phyloP scores from a whole-genome alignment of 2,888 invertebrate species.

The Trichogramma dendrolimi region DNA sequence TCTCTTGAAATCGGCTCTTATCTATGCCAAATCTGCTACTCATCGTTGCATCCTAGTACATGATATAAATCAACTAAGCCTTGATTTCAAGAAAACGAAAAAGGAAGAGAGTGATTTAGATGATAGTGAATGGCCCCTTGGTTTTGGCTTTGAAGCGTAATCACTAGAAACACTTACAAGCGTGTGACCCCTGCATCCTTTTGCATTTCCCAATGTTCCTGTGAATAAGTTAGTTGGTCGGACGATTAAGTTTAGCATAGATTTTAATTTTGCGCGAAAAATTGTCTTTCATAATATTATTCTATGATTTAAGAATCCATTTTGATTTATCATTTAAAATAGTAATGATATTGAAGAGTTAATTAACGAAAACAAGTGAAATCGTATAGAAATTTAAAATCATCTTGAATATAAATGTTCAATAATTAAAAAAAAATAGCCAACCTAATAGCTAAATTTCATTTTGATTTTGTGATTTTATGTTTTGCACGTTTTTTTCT shows the following conservation, averaged over 20 bases:
- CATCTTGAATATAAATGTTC: too few relatives aligned
- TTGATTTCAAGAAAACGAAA: not conserved
- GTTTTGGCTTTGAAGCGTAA: slow-evolving; percentile 19
- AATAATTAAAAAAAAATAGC: too few relatives aligned
- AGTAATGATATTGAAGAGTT: too few relatives aligned
- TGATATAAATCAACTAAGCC: not conserved
- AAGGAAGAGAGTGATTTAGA: not conserved
- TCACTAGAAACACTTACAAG: slow-evolving; percentile 11
- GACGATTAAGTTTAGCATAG: slow-evolving; percentile 19
- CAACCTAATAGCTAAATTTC: slow-evolving; percentile 6
- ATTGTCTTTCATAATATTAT: slow-evolving; percentile 6
- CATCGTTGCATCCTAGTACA: too few relatives aligned
- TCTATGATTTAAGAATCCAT: too few relatives aligned
- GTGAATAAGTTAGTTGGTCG: too few relatives aligned
- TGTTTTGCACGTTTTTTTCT: slow-evolving; percentile 24
- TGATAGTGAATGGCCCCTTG: slow-evolving; percentile 30
- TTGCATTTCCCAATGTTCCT: too few relatives aligned
- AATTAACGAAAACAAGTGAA: too few relatives aligned
- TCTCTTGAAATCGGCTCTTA: slow-evolving; percentile 12
- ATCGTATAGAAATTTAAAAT: too few relatives aligned
- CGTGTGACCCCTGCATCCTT: slow-evolving; percentile 9
- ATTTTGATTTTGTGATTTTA: slow-evolving; percentile 26
- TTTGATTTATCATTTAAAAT: too few relatives aligned
- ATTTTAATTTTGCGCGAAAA: slow-evolving; percentile 6
- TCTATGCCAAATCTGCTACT: too few relatives aligned